Evolutionary conservation across 1,140 invertebrate species (phyloP), one percentile per base, ranked within the genome.

Genomic region (Aphis gossypii): DNA sequence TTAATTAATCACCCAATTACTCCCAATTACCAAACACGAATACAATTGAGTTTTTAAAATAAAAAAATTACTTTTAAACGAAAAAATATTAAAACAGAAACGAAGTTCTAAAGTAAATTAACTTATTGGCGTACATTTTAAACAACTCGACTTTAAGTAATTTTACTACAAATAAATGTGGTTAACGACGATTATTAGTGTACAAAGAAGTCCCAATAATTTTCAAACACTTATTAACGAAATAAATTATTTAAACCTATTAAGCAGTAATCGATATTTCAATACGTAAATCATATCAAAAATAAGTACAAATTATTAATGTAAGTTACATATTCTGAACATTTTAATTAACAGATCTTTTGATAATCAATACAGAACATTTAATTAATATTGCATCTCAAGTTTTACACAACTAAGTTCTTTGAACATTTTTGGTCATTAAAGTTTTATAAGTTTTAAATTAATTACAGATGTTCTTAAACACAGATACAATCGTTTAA

Each of bases 391-490:
- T 76, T 76, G 23, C 60, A 76, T 38, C 35, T n/a, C 38, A 54
- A 88, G 87, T 88, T 48, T 20, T 51, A 54, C 48, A 35, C 51
- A n/a, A 89, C n/a, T 89, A 38, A 54, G 23, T 89, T 46, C 48
- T 54, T 56, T 25, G n/a, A 89, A 89, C 20, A 38, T 56, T 89
- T 89, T 54, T 25, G 21, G 8, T 38, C 20, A 56, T 89, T 89
- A 54, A 89, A 89, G 54, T 38, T 56, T 35, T 6, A 89, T 56
- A 89, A 51, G 35, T 89, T 54, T 54, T 38, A 38, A 89, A 89
- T 54, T 89, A 89, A 89, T 89, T 54, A 20, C 86, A 46, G 20
- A 18, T 20, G 46, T 48, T n/a, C 38, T 83, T 83, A 41, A 41
- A 48, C 44, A 41, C 30, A 48, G 30, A 87, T 86, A 86, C 46